Base-by-base conservation (phyloP, 2,888 invertebrate genomes). In the Gandaritis pyraliata region DNA sequence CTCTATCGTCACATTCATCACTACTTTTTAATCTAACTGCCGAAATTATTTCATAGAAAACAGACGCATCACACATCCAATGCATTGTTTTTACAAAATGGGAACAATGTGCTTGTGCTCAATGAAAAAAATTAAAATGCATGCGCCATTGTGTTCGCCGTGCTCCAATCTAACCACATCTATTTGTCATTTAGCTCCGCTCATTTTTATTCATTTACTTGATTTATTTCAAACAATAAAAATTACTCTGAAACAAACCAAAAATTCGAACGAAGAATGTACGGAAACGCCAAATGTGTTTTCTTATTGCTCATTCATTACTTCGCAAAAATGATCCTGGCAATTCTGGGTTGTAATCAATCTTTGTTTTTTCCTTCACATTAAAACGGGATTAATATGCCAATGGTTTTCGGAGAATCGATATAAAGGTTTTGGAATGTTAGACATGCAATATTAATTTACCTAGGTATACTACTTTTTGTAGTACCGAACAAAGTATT, bases 161-260 rank as follows among this genome's bases (percentile, higher is more conserved):
- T 11, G 10, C 11, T 56, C 43, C 43, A 45, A 52, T 49, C 49
- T 53, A 57, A 53, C 57, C 48, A 30, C 53, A 29, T 45, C 53
- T 53, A 57, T 61, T 61, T 58, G 57, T 61, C 56, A 61, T 41
- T 12, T 52, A 29, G 47, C 16, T 45, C 45, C 43, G n/a, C 52
- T 15, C 48, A 43, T 43, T 57, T 61, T 57, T 58, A 61, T 53
- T 61, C 52, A 61, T 61, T 61, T 57, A 53, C 10, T 49, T 53
- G 57, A 61, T 53, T 61, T 53, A 61, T 61, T 54, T 41, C 46
- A 38, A 53, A 52, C 47, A 46, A 46, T 58, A 58, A 46, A 58
- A 57, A 15, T 8, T 38, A 45, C 12, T 33, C 29, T 30, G 57
- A 18, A 49, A 48, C 18, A 10, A 12, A 23, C 29, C 30, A 18